phyloP scores from a whole-genome alignment of 2,797 vertebrate species.

The Vespertilio murinus region DNA sequence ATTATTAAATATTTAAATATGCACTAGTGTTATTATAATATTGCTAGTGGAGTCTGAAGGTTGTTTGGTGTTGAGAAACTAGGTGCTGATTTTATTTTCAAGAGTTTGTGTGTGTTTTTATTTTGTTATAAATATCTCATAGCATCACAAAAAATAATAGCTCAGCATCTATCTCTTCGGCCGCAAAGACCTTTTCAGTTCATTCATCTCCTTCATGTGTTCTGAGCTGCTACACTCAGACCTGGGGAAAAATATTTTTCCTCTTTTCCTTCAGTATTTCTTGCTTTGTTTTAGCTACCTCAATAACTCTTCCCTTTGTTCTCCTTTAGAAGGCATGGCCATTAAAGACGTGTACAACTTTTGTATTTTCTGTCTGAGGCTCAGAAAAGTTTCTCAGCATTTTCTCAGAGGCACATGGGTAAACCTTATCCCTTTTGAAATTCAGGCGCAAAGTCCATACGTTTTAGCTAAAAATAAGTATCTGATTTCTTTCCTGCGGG shows the following conservation, averaged over 20 bases:
- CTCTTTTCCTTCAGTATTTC: constrained; percentile 66
- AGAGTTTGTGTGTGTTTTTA: neutral
- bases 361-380: constrained; percentile 53
- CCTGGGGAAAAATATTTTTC: constrained; percentile 67
- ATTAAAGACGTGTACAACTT: constrained; percentile 58
- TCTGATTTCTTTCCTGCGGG: neutral
- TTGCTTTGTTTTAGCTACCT: constrained; percentile 71
- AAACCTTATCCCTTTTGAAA: constrained; percentile 58
- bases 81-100: constrained; percentile 50
- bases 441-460: neutral
- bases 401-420: constrained; percentile 58
- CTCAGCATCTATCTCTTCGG: constrained; percentile 63
- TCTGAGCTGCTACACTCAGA: constrained; percentile 56
- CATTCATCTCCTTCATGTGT: constrained; percentile 66
- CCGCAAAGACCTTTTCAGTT: constrained; percentile 48
- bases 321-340: constrained; percentile 43
- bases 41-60: neutral
- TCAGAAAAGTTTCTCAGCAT: constrained; percentile 50
- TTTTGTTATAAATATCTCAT: constrained; percentile 67
- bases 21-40: neutral
- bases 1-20: constrained; percentile 44
- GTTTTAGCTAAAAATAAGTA: constrained; percentile 49
- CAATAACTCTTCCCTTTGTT: constrained; percentile 69
- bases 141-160: constrained; percentile 62
- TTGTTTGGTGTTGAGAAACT: constrained; percentile 38